Percentiles rank a stretch among this genome's conserved stretches.
phyloP scores from a whole-genome alignment of 1,140 invertebrate species.

The Marisa cornuarietis region DNA sequence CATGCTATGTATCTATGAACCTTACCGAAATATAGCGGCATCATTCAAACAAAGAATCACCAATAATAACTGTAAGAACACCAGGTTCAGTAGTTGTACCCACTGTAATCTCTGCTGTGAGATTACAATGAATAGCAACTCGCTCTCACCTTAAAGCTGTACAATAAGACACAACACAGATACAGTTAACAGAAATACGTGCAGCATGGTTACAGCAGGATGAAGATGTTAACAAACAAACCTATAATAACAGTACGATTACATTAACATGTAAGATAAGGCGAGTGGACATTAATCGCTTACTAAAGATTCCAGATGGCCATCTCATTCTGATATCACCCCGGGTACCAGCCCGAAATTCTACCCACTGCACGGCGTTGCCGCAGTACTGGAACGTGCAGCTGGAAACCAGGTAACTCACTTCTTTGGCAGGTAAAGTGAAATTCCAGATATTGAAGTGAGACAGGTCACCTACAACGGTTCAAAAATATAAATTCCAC shows the following conservation, averaged over 20 bases:
- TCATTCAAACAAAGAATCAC: no score
- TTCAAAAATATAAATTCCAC: no score
- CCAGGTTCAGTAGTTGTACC: no score
- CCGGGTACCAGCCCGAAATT: conserved; percentile 64
- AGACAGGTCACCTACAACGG: conserved; percentile 46
- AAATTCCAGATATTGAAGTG: conserved; percentile 65
- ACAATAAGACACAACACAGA: no score
- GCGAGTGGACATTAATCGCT: conserved; percentile 17
- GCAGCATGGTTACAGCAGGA: background rate
- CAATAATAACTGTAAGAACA: no score
- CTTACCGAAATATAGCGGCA: no score
- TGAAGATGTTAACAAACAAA: background rate
- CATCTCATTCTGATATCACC: conserved; percentile 64
- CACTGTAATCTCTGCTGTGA: no score
- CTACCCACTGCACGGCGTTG: conserved; percentile 65
- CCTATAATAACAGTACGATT: no score
- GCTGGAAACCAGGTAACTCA: conserved; percentile 42
- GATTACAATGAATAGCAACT: no score
- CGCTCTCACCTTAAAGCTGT: no score
- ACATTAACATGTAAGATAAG: conserved; percentile 9
- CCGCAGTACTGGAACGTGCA: conserved; percentile 65
- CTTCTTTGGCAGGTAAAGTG: conserved; percentile 39
- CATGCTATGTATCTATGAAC: no score
- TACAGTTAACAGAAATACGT: background rate
- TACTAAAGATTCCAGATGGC: conserved; percentile 63